These are phyloP conservation scores for Entomobrya multifasciata DNA, from an alignment of 2,888 invertebrate species.

Conservation along the genomic window DNA sequence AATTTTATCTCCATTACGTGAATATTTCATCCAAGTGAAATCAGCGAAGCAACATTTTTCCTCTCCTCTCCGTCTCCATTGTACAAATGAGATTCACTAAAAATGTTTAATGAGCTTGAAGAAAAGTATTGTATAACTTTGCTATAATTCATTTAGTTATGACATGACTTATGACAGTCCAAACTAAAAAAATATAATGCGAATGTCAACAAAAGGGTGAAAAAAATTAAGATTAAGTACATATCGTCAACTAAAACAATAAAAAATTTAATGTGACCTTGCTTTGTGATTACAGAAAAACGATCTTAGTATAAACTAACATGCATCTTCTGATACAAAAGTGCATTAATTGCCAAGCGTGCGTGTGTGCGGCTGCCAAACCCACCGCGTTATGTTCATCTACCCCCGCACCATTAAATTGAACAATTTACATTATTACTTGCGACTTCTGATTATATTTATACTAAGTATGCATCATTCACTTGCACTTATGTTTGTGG, in stretches of 20 bases:
- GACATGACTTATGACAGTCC: too few species aligned
- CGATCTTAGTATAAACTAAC: conserved; percentile 25
- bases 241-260: conserved; percentile 30
- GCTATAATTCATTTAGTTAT: too few species aligned
- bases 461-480: not conserved
- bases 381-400: not conserved
- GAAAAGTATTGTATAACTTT: too few species aligned
- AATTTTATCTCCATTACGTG: too few species aligned
- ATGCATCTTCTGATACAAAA: conserved; percentile 47
- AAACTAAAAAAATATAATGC: not conserved
- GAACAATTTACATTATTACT: not conserved
- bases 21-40: too few species aligned
- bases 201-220: not conserved
- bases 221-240: conserved; percentile 23
- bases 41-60: too few species aligned
- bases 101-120: too few species aligned
- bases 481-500: not conserved
- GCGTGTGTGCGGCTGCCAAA: not conserved
- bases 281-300: conserved; percentile 44
- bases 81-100: too few species aligned
- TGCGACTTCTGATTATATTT: not conserved
- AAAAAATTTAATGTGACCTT: conserved; percentile 33
- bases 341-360: conserved; percentile 16
- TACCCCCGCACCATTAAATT: not conserved
- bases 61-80: too few species aligned